Evolutionary conservation across 2,888 invertebrate genomes (phyloP), one percentile per base, ranked within the genome.

Genomic region (Notodonta dromedarius): DNA sequence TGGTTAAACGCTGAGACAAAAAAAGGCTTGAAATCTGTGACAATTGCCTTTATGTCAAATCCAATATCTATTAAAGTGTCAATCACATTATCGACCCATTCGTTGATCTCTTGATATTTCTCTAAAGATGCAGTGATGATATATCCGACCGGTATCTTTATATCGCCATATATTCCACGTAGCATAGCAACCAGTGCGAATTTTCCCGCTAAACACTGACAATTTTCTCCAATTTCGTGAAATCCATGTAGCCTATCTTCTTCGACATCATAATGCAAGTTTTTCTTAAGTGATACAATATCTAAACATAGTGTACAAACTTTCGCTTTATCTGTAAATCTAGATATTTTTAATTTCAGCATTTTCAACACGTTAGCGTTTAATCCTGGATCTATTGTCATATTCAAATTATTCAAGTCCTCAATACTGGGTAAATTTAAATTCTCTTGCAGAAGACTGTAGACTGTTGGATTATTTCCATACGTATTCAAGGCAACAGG

Each of bases 161-260:
- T 13, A 13, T 53, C 13, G 13, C 5, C 6, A 53, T 53, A 35
- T 24, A 53, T 53, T 53, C 53, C 53, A 53, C 53, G 53, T 35
- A 53, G 4, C 35, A 53, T 53, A 35, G 35, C 53, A 53, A 53
- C n/a, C 6, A 53, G 11, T 11, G 53, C 53, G 12, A 32, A 53
- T 53, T 53, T 53, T 4, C 53, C 53, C 13, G 35, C 53, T 16
- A 53, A 13, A 35, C 35, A 53, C 12, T 35, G 53, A 53, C 35
- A 35, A 14, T 48, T 14, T 5, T 53, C 24, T 12, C 13, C 35
- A 35, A 35, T 35, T 53, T 53, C 53, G 13, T 53, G 13, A 53
- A 53, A 53, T 35, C 53, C 53, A 53, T 53, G 53, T 35, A 53
- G 35, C 9, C 53, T 53, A n/a, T 53, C 53, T 16, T 53, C 53